These are phyloP conservation scores for Galeopsomyia nigrocyanea DNA, from an alignment of 2,888 invertebrate genomes.

Conservation along the genomic window DNA sequence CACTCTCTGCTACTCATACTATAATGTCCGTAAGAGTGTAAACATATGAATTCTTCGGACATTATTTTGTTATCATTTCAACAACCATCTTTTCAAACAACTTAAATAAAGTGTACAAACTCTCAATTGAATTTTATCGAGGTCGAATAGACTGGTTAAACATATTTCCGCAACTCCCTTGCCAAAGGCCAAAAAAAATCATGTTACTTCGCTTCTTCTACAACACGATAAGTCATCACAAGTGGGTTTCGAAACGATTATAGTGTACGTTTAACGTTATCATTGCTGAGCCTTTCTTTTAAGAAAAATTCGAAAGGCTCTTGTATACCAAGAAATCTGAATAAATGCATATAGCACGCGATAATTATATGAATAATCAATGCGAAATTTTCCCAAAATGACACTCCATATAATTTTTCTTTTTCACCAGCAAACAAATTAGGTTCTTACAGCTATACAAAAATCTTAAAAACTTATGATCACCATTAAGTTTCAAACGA, in stretches of 20 bases:
- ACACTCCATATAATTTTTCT: slow-evolving; percentile 3
- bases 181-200: slow-evolving; percentile 18
- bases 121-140: slow-evolving; percentile 8
- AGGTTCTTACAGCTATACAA: slow-evolving; percentile 25
- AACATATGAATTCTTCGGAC: slow-evolving; percentile 35
- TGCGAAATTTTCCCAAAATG: slow-evolving; percentile 17
- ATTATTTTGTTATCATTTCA: slow-evolving; percentile 14
- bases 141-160: slow-evolving; percentile 11
- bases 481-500: slow-evolving; percentile 1
- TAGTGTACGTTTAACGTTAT: slow-evolving; percentile 12
- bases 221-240: slow-evolving; percentile 21
- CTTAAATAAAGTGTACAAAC: slow-evolving; percentile 17
- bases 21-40: slow-evolving; percentile 23
- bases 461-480: slow-evolving; percentile 7
- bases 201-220: slow-evolving; percentile 7
- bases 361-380: slow-evolving; percentile 27
- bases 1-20: slow-evolving; percentile 9
- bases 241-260: slow-evolving; percentile 13
- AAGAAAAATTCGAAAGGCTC: slow-evolving; percentile 24
- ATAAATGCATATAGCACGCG: slow-evolving; percentile 45
- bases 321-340: slow-evolving; percentile 24
- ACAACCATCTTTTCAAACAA: slow-evolving; percentile 13
- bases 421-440: slow-evolving; percentile 15
- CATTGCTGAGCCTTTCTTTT: not conserved
- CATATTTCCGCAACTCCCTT: slow-evolving; percentile 25